Evolutionary conservation across 2,888 invertebrate species (phyloP).

Genomic region (Hipparchia semele): DNA sequence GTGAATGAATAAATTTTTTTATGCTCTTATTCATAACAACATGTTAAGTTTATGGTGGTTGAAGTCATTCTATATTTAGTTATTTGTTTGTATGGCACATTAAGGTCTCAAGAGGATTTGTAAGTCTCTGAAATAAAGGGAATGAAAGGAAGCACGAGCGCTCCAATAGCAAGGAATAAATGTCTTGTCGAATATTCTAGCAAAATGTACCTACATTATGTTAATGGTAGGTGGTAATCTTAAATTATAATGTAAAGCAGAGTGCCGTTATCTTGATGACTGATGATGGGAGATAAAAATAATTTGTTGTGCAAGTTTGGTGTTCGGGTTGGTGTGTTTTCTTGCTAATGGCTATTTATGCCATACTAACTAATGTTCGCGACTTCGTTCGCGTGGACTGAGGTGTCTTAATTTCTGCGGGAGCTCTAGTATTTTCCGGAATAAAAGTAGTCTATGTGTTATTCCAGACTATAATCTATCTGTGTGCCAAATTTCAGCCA

Average conservation of each 20-base stretch:
- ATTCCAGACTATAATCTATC: too few relatives aligned
- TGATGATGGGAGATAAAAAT: slow-evolving; percentile 45
- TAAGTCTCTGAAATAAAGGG: neutral
- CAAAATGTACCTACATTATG: neutral
- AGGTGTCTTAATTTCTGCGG: too few relatives aligned
- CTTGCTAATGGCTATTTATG: slow-evolving; percentile 1
- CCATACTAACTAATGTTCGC: neutral
- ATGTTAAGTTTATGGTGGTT: neutral
- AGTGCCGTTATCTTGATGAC: slow-evolving; percentile 62
- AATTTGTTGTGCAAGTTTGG: slow-evolving; percentile 27
- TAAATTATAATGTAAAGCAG: slow-evolving; percentile 47
- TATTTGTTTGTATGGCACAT: neutral
- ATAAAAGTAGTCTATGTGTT: too few relatives aligned
- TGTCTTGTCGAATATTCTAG: slow-evolving; percentile 9
- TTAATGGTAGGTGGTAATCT: slow-evolving; percentile 24
- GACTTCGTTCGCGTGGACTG: too few relatives aligned
- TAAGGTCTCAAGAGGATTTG: neutral
- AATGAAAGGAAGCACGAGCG: neutral
- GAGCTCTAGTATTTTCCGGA: too few relatives aligned
- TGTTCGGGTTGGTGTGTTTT: neutral
- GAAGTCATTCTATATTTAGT: neutral
- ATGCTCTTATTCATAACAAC: neutral
- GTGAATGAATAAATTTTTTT: neutral
- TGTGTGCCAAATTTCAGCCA: too few relatives aligned
- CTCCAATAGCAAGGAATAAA: neutral